Percentiles rank a stretch among this genome's conserved stretches.
Evolutionary conservation across 2,888 invertebrate genomes (phyloP).

Genomic region (Epinotia nisella): DNA sequence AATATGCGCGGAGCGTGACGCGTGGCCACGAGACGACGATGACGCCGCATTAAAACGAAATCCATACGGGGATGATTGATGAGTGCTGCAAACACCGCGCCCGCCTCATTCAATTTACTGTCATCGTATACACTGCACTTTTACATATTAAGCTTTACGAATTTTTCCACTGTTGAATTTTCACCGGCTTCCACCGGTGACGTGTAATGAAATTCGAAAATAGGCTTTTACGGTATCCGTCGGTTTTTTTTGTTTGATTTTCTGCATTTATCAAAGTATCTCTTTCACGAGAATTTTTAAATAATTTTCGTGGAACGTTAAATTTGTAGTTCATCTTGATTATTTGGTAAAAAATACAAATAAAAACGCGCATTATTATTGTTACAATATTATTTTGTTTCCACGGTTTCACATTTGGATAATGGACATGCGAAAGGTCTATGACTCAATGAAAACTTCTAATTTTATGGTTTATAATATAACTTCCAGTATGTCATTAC

Average conservation of each 20-base stretch:
- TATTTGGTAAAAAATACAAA: too few species aligned
- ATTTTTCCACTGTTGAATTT: constrained; percentile 35
- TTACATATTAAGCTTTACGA: constrained; percentile 49
- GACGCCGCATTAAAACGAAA: constrained; percentile 83
- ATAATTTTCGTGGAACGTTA: not conserved
- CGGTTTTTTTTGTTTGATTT: constrained; percentile 23
- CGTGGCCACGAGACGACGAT: constrained; percentile 77
- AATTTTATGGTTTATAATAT: not conserved
- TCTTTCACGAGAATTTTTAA: not conserved
- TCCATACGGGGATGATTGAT: constrained; percentile 83
- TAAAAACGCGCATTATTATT: not conserved
- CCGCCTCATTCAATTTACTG: constrained; percentile 81
- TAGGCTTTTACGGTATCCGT: constrained; percentile 14
- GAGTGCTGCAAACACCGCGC: constrained; percentile 77
- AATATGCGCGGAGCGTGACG: constrained; percentile 55
- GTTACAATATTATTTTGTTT: not conserved
- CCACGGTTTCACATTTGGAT: too few species aligned
- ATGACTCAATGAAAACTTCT: not conserved
- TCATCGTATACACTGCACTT: constrained; percentile 61
- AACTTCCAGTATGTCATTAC: too few species aligned
- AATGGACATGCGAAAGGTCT: too few species aligned
- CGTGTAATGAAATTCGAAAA: constrained; percentile 34
- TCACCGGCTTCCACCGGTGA: constrained; percentile 27
- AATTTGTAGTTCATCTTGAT: not conserved
- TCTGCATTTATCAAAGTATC: constrained; percentile 10